Evolutionary conservation across 2,797 vertebrate genomes (phyloP), one percentile per base, ranked within the genome.

Genomic region (Geotria australis): DNA sequence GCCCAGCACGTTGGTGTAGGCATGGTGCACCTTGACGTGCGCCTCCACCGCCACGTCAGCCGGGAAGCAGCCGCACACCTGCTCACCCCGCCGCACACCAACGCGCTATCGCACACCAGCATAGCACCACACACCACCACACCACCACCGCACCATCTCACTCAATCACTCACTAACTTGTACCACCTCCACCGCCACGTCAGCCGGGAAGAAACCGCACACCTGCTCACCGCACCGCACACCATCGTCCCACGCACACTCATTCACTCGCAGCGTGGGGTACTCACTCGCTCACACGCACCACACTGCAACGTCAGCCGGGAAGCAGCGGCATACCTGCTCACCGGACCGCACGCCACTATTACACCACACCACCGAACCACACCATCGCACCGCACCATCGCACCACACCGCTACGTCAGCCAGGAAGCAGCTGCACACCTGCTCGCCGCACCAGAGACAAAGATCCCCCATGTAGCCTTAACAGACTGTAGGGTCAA

Each of bases 11-110:
- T 95, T 94, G 56, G 86, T 95, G 64, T 94, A 79, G 60, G 76
- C 78, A 0, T 94, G 88, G 63, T 94, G 88, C 62, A 88, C 64
- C 69, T 84, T 89, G 15, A 91, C 73, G 0, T 95, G 88, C n/a
- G 74, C 79, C 2, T 76, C 71, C 8, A 71, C 67, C 2, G 72
- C 80, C 0, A 69, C 73, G 8, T 70, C 73, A 0, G 76, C 76
- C 0, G 81, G 77, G 73, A 95, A 85, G 0, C 78, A 73, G 1
- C 83, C 76, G 10, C 84, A 94, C 47, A 91, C 68, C 88, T 95
- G 67, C 46, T 47, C n/a, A n/a, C n/a, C n/a, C n/a, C n/a, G n/a
- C n/a, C n/a, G n/a, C n/a, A n/a, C n/a, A n/a, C n/a, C n/a, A n/a
- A n/a, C n/a, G n/a, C n/a, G n/a, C n/a, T n/a, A n/a, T n/a, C n/a